These are phyloP conservation scores for Python bivittatus DNA, from an alignment of 2,113 vertebrate species.

Conservation along the genomic window DNA sequence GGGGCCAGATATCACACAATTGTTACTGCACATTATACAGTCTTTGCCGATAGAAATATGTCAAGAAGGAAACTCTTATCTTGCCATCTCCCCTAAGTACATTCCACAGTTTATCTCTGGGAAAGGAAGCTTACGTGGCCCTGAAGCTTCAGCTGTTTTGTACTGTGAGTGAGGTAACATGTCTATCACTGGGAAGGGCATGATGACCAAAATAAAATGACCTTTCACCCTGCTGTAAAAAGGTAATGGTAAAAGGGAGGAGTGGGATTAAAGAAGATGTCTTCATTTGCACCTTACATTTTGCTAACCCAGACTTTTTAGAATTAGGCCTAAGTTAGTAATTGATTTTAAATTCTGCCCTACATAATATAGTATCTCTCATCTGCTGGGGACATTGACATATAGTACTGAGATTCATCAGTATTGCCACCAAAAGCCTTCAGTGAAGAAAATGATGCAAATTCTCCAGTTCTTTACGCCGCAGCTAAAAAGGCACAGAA, in stretches of 20 bases:
- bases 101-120: background rate
- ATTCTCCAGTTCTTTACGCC: background rate
- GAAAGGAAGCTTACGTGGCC: slow-evolving; percentile 59
- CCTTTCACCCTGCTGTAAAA: background rate
- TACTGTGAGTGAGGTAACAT: background rate
- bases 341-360: background rate
- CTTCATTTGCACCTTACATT: background rate
- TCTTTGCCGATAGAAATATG: slow-evolving; percentile 51
- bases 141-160: slow-evolving; percentile 53
- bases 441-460: background rate
- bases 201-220: background rate
- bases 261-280: background rate
- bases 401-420: background rate
- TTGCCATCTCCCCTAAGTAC: slow-evolving; percentile 3
- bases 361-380: background rate
- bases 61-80: slow-evolving; percentile 50
- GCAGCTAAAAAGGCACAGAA: background rate
- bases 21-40: slow-evolving; percentile 27
- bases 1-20: slow-evolving; percentile 42
- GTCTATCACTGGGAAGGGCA: background rate
- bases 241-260: background rate
- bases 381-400: background rate
- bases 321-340: background rate
- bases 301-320: background rate
- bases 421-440: background rate